phyloP scores from a whole-genome alignment of 2,113 vertebrate species.

The Reinhardtius hippoglossoides region DNA sequence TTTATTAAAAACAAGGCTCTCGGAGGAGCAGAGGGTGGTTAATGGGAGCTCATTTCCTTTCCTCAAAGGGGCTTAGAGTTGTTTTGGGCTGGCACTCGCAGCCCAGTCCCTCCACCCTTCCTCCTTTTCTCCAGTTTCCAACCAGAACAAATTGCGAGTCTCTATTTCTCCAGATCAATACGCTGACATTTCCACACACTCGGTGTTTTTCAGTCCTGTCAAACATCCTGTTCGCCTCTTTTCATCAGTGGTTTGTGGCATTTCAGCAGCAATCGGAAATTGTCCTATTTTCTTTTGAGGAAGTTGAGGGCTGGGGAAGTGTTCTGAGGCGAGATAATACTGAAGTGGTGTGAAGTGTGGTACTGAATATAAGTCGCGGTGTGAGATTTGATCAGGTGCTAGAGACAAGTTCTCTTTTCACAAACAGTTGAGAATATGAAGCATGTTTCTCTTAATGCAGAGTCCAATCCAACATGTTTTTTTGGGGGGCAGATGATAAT shows the following conservation, averaged over 20 bases:
- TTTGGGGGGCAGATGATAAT: too few relatives aligned
- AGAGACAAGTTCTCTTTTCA: too few relatives aligned
- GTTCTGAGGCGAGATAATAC: neutral
- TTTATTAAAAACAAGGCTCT: neutral
- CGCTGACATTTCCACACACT: slow-evolving; percentile 11
- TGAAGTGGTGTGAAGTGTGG: neutral
- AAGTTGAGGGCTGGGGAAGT: too few relatives aligned
- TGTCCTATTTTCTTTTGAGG: neutral
- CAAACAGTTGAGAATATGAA: too few relatives aligned
- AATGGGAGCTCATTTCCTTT: slow-evolving; percentile 36
- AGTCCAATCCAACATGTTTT: too few relatives aligned
- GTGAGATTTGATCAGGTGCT: too few relatives aligned
- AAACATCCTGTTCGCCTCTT: neutral
- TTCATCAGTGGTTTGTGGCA: neutral
- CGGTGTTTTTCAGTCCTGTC: neutral
- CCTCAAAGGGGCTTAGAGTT: slow-evolving; percentile 53
- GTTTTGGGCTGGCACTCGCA: slow-evolving; percentile 36
- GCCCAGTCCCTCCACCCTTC: slow-evolving; percentile 20
- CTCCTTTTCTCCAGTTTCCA: slow-evolving; percentile 24
- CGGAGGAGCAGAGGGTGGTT: slow-evolving; percentile 34
- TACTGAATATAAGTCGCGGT: too few relatives aligned
- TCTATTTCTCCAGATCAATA: slow-evolving; percentile 37
- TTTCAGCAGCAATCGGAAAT: slow-evolving; percentile 9
- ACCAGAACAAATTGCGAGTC: slow-evolving; percentile 20
- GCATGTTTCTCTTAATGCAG: too few relatives aligned